phyloP scores from a whole-genome alignment of 2,113 vertebrate genomes.

The Chauna torquata region DNA sequence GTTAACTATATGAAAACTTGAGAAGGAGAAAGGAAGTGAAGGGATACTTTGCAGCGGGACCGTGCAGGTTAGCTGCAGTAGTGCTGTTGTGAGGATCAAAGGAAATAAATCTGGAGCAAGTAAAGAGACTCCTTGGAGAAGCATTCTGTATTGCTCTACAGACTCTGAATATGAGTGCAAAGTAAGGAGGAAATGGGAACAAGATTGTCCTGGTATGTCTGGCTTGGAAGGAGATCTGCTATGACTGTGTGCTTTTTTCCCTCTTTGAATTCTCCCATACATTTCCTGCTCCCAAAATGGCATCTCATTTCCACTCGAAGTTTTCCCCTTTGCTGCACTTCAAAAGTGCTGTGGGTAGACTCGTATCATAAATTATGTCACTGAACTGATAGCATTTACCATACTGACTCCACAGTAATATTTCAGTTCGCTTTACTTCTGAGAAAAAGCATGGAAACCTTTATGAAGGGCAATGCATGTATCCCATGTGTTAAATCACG shows the following conservation, averaged over 20 bases:
- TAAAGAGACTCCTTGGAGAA: background rate
- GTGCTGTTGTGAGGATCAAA: background rate
- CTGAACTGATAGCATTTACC: background rate
- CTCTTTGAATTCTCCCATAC: background rate
- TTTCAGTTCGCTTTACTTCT: background rate
- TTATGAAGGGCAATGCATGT: background rate
- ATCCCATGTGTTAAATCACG: background rate
- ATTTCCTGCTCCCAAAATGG: background rate
- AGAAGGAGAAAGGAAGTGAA: background rate
- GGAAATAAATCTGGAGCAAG: background rate
- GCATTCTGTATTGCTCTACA: background rate
- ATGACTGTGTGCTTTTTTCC: accelerated
- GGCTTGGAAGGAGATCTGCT: background rate
- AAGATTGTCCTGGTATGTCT: background rate
- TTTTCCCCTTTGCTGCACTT: background rate
- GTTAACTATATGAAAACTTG: background rate
- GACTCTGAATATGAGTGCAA: background rate
- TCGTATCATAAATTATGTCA: background rate
- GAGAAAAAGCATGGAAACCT: background rate
- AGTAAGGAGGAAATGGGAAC: background rate
- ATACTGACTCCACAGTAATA: background rate
- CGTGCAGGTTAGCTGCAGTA: background rate
- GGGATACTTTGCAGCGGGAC: background rate
- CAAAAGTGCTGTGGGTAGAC: background rate
- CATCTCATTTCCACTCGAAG: background rate